Conservation (phyloP, 64 coral and sea anemone species). For the Montipora foliosa region DNA sequence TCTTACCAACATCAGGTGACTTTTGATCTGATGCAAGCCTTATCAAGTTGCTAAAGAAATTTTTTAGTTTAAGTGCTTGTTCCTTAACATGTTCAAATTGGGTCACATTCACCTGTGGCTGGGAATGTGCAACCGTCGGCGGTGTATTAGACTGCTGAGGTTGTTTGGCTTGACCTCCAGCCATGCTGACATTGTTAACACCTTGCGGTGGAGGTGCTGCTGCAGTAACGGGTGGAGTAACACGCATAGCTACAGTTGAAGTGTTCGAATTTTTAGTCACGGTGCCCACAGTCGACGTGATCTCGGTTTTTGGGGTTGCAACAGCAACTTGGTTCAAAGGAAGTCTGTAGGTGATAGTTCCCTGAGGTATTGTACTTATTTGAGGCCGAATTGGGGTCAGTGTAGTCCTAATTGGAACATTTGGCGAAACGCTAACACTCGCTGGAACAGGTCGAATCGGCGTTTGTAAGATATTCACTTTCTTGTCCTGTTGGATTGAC, state of each 20-base stretch:
- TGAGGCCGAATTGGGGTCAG: slow-evolving; percentile 67
- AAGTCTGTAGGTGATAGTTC: slow-evolving; percentile 63
- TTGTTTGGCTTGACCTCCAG: slow-evolving; percentile 10
- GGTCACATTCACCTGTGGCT: slow-evolving; percentile 69
- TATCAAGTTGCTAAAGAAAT: slow-evolving; percentile 92
- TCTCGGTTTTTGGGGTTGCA: slow-evolving; percentile 42
- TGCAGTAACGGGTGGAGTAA: background rate
- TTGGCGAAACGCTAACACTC: slow-evolving; percentile 43
- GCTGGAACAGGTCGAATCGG: slow-evolving; percentile 49
- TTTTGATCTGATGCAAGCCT: slow-evolving; percentile 92
- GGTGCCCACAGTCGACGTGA: slow-evolving; percentile 8
- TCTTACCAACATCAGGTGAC: slow-evolving; percentile 89
- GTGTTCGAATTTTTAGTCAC: slow-evolving; percentile 26
- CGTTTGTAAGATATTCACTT: slow-evolving; percentile 51
- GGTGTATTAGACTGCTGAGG: slow-evolving; percentile 11
- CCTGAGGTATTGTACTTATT: slow-evolving; percentile 61
- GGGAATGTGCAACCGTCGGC: slow-evolving; percentile 42
- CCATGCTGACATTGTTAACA: slow-evolving; percentile 27
- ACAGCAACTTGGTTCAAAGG: slow-evolving; percentile 51
- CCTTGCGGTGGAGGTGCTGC: background rate
- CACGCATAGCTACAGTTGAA: slow-evolving; percentile 9
- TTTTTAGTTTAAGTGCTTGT: slow-evolving; percentile 85
- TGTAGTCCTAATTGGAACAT: slow-evolving; percentile 65
- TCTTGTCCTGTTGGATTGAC: slow-evolving; percentile 66
- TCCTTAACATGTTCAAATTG: slow-evolving; percentile 86